Conservation (phyloP, 2,888 invertebrate species). For the Spisula solida region DNA sequence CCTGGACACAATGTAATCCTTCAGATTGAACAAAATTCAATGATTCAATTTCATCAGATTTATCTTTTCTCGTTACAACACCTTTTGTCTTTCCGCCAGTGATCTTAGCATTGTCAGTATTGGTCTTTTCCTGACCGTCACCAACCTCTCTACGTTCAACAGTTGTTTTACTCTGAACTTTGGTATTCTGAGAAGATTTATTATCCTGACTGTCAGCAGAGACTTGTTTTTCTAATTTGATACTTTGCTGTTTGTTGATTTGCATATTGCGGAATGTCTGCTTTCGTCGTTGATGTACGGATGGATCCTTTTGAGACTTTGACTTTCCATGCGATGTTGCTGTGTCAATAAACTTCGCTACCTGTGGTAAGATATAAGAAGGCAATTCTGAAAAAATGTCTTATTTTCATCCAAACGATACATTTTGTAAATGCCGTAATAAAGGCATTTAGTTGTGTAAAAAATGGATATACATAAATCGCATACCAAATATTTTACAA, state of each 20-base stretch:
- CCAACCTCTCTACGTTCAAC: neutral
- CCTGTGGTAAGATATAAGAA: constrained; percentile 6
- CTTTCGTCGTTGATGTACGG: constrained; percentile 1
- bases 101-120: neutral
- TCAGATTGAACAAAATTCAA: neutral
- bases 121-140: neutral
- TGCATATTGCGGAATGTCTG: constrained; percentile 36
- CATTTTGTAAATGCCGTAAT: too few species aligned
- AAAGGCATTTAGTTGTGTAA: too few species aligned
- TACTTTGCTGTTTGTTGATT: constrained; percentile 22
- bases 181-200: neutral
- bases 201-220: neutral
- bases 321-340: neutral
- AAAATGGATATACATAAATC: too few species aligned
- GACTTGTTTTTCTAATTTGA: neutral
- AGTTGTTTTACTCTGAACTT: neutral
- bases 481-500: too few species aligned
- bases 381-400: too few species aligned
- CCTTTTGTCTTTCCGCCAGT: neutral
- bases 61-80: neutral
- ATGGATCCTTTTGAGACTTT: constrained; percentile 26
- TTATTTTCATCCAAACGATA: too few species aligned
- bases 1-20: neutral
- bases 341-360: constrained; percentile 16
- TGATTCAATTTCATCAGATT: neutral